Percentiles rank a stretch among this genome's conserved stretches.
Evolutionary conservation across 2,113 vertebrate genomes (phyloP).

Genomic region (Zosterops japonicus): DNA sequence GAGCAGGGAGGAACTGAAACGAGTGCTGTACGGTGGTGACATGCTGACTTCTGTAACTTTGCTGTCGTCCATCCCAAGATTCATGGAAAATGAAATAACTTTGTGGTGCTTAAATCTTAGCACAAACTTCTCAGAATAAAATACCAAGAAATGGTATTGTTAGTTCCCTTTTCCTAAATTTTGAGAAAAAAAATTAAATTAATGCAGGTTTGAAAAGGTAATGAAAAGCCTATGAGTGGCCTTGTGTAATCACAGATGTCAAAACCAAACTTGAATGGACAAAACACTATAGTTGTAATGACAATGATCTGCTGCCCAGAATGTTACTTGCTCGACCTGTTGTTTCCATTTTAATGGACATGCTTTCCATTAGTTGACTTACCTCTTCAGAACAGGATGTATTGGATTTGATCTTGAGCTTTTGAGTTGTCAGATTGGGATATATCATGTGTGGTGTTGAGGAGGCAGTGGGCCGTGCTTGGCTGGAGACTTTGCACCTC

Average conservation of each 20-base stretch:
- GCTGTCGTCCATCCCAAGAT: neutral
- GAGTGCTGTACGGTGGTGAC: neutral
- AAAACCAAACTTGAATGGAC: neutral
- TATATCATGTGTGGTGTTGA: neutral
- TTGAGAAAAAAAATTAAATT: fast-evolving
- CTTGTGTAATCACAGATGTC: neutral
- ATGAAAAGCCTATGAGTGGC: neutral
- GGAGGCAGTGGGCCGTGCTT: neutral
- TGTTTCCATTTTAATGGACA: neutral
- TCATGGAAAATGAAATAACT: neutral
- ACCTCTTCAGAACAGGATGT: neutral
- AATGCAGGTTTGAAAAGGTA: neutral
- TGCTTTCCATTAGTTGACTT: neutral
- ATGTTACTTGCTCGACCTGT: neutral
- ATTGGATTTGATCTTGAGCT: constrained; percentile 39
- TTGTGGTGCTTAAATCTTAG: neutral
- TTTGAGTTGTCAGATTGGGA: constrained; percentile 6
- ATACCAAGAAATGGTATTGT: neutral
- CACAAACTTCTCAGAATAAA: neutral
- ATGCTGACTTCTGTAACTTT: neutral
- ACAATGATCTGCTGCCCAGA: neutral
- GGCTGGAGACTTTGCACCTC: neutral
- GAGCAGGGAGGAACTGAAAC: neutral
- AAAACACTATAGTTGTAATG: neutral
- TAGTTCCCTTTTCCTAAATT: neutral